phyloP scores from a whole-genome alignment of 1,140 invertebrate genomes.

The Saccostrea cuccullata region DNA sequence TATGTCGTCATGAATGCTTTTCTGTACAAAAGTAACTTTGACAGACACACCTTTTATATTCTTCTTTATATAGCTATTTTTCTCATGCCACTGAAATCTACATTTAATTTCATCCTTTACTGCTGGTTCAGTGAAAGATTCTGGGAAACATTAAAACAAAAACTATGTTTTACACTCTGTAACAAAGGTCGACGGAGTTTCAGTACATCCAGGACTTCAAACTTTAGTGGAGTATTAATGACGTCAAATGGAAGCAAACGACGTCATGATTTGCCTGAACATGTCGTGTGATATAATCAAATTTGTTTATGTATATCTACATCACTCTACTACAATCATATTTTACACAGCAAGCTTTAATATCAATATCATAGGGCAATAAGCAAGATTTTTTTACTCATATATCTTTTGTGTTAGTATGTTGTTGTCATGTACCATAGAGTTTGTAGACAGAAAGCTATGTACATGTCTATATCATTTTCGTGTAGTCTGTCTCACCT shows the following conservation, averaged over 20 bases:
- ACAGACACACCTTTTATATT: conserved; percentile 23
- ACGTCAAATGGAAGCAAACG: conserved; percentile 31
- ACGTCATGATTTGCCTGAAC: conserved; percentile 8
- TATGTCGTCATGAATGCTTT: conserved; percentile 50
- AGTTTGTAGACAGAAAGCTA: too few relatives aligned
- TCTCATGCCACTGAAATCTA: conserved; percentile 84
- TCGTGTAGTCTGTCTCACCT: too few relatives aligned
- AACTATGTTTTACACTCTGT: conserved; percentile 26
- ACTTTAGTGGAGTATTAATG: conserved; percentile 10
- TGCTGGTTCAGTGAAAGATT: conserved; percentile 89
- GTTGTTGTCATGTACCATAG: too few relatives aligned
- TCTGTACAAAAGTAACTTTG: conserved; percentile 5
- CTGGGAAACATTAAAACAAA: conserved; percentile 73
- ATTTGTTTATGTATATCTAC: not conserved
- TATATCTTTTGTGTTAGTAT: too few relatives aligned
- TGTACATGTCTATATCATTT: too few relatives aligned
- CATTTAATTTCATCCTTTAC: conserved; percentile 87
- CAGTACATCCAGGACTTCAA: not conserved
- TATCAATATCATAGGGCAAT: not conserved
- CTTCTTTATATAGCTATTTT: conserved; percentile 72
- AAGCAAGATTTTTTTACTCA: not conserved
- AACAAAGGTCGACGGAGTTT: not conserved
- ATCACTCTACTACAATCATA: not conserved
- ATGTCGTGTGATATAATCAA: not conserved
- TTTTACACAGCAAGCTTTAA: not conserved